These are phyloP conservation scores for Odontothrips loti DNA, from an alignment of 2,888 invertebrate species.

Conservation along the genomic window DNA sequence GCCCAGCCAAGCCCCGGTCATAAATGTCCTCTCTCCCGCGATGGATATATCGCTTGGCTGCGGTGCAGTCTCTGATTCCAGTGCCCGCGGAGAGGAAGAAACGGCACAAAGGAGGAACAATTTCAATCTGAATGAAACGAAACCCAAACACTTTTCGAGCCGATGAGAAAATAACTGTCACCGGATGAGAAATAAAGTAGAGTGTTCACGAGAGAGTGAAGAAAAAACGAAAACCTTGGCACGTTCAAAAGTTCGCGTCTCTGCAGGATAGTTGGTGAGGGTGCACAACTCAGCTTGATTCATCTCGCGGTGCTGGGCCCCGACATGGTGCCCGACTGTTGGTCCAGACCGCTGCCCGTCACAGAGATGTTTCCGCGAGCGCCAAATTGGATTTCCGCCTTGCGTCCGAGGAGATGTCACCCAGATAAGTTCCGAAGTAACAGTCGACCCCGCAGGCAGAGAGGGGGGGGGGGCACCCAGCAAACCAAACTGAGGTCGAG, in stretches of 20 bases:
- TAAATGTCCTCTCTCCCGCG: not conserved
- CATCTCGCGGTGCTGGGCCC: no score
- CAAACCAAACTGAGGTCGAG: not conserved
- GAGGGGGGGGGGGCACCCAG: not conserved
- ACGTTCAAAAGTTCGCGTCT: no score
- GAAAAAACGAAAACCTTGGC: no score
- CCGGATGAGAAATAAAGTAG: no score
- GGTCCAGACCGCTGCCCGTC: no score
- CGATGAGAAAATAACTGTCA: no score
- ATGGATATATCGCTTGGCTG: not conserved
- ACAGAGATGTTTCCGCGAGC: not conserved
- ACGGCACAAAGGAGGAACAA: not conserved
- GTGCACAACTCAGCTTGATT: no score
- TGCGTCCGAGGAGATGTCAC: slow-evolving; percentile 2
- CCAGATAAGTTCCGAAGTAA: slow-evolving; percentile 4
- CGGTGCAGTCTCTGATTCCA: not conserved
- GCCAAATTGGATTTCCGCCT: slow-evolving; percentile 21
- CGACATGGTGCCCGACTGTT: no score
- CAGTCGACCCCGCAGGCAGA: not conserved
- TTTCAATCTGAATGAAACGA: no score
- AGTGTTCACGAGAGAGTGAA: no score
- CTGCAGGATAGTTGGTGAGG: no score
- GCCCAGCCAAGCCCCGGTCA: not conserved
- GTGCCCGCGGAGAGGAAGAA: not conserved
- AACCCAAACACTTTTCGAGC: no score